Conservation (phyloP, 2,888 invertebrate genomes). For the Cephus nigrinus region DNA sequence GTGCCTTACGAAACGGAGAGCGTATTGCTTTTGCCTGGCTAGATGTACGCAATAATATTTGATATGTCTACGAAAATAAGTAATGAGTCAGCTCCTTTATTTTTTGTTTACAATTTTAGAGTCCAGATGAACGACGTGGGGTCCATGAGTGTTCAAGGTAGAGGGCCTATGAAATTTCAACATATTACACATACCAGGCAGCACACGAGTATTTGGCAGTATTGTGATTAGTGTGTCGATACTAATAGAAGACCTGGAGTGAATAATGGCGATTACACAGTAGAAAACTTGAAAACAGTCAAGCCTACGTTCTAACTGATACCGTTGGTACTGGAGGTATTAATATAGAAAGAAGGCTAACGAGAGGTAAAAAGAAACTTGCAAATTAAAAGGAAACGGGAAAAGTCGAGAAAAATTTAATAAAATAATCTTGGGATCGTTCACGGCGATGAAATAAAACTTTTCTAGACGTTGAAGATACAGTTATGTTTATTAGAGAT, state of each 20-base stretch:
- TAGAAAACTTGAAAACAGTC: not conserved
- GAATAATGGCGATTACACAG: not conserved
- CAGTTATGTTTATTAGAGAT: not conserved
- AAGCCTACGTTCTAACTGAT: not conserved
- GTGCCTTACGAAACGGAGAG: not conserved
- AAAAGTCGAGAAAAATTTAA: not conserved
- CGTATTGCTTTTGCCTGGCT: not conserved
- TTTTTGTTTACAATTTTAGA: not conserved
- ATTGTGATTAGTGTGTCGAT: not conserved
- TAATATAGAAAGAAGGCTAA: not conserved
- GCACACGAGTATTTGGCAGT: not conserved
- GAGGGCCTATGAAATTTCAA: not conserved
- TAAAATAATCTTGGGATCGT: not conserved
- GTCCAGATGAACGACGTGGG: not conserved
- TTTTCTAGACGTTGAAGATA: not conserved
- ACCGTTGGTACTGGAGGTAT: not conserved
- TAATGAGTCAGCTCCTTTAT: not conserved
- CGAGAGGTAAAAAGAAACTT: not conserved
- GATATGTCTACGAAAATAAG: not conserved
- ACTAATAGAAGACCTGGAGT: not conserved
- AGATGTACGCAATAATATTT: not conserved
- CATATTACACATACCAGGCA: not conserved
- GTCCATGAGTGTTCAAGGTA: not conserved
- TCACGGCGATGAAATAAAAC: not conserved
- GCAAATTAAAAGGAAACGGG: not conserved